These are phyloP conservation scores for Eretmocerus hayati DNA, from an alignment of 2,888 invertebrate species.

Conservation along the genomic window DNA sequence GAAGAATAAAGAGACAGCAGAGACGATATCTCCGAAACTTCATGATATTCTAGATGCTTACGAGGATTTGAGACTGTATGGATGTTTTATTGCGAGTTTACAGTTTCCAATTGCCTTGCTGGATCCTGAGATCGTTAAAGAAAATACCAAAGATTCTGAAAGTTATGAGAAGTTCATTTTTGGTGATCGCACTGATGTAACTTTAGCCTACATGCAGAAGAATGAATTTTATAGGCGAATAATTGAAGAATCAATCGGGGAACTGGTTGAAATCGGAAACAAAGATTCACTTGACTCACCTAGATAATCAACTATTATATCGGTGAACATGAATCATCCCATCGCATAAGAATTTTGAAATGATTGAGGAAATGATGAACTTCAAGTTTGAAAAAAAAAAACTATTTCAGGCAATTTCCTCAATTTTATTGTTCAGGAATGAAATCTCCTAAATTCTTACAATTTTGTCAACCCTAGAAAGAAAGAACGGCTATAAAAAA, in stretches of 20 bases:
- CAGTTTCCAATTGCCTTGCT: conserved; percentile 34
- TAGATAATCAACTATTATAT: no score
- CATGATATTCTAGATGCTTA: conserved; percentile 32
- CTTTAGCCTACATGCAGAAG: conserved; percentile 28
- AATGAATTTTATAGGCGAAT: conserved; percentile 29
- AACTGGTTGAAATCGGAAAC: conserved; percentile 18
- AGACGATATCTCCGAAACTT: conserved; percentile 40
- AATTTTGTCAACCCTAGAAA: no score
- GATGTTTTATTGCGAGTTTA: conserved; percentile 31
- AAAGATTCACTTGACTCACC: no score
- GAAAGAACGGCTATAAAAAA: no score
- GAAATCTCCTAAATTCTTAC: no score
- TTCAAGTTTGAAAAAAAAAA: background rate
- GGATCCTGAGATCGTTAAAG: conserved; percentile 25
- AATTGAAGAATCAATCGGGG: conserved; percentile 28
- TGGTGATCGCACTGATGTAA: conserved; percentile 25
- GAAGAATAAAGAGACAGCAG: conserved; percentile 13
- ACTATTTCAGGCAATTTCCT: no score
- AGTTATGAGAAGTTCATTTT: conserved; percentile 25
- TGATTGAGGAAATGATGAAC: no score
- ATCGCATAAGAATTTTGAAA: no score
- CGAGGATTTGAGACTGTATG: conserved; percentile 35
- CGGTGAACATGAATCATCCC: no score
- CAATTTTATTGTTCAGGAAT: no score
- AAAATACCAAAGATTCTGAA: conserved; percentile 27